A percentile compares a stretch with the other conserved stretches of the same genome.
phyloP scores from a whole-genome alignment of 2,888 invertebrate species.

The Synergus itoensis region DNA sequence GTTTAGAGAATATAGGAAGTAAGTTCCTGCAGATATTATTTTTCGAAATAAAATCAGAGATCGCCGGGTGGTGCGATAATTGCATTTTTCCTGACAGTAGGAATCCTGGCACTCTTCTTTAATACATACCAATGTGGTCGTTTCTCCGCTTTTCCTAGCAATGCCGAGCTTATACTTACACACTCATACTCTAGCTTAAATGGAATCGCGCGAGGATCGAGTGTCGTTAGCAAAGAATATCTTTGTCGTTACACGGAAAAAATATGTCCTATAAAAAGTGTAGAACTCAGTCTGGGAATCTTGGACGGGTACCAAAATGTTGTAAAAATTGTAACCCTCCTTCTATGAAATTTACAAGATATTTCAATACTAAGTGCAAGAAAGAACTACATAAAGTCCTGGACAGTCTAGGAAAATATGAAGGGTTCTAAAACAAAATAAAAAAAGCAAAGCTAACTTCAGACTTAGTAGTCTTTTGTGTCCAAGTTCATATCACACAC shows the following conservation, averaged over 20 bases:
- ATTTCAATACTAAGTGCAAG: too few relatives aligned
- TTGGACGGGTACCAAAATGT: too few relatives aligned
- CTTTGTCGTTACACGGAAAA: neutral
- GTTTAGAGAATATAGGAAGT: conserved; percentile 5
- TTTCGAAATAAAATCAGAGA: conserved; percentile 35
- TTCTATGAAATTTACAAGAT: too few relatives aligned
- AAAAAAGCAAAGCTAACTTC: too few relatives aligned
- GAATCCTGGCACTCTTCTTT: conserved; percentile 35
- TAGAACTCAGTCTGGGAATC: too few relatives aligned
- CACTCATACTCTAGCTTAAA: neutral
- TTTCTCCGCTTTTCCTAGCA: conserved; percentile 8
- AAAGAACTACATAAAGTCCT: too few relatives aligned
- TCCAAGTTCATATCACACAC: too few relatives aligned
- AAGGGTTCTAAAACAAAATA: too few relatives aligned
- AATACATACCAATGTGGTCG: conserved; percentile 38
- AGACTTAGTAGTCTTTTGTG: too few relatives aligned
- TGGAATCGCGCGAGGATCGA: conserved; percentile 11
- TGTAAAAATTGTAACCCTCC: too few relatives aligned
- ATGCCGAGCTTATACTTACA: neutral
- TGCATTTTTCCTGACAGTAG: conserved; percentile 46
- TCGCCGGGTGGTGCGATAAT: conserved; percentile 42
- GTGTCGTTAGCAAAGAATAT: conserved; percentile 45
- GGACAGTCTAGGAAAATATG: too few relatives aligned
- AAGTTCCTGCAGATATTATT: conserved; percentile 35
- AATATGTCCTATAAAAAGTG: too few relatives aligned